These are phyloP conservation scores for Amorpha juglandis DNA, from an alignment of 2,888 invertebrate genomes.

Conservation along the genomic window DNA sequence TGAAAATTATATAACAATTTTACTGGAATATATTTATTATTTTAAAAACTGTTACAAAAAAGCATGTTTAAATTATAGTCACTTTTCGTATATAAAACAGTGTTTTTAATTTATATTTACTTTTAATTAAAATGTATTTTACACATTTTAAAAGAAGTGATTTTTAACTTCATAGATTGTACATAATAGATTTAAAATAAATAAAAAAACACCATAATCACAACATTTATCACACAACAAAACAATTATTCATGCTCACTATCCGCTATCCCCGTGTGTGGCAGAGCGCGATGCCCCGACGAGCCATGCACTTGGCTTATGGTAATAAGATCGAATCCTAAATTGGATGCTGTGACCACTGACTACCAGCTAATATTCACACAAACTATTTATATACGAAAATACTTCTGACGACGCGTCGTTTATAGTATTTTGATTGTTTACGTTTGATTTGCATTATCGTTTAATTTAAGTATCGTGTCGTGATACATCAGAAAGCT, in stretches of 20 bases:
- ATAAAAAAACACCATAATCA: neutral
- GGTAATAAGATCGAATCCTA: conserved; percentile 78
- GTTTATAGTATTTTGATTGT: no score
- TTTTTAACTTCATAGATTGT: no score
- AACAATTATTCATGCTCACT: neutral
- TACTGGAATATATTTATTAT: no score
- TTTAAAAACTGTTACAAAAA: no score
- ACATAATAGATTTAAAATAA: neutral
- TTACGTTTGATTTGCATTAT: neutral
- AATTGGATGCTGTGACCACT: conserved; percentile 68
- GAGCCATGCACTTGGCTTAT: conserved; percentile 69
- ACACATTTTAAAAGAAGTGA: no score
- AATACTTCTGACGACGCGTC: conserved; percentile 36
- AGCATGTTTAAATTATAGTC: no score
- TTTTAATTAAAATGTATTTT: no score
- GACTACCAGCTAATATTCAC: conserved; percentile 51
- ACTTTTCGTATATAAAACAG: no score
- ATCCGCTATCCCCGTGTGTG: conserved; percentile 19
- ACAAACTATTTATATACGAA: conserved; percentile 52
- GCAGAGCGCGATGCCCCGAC: conserved; percentile 33
- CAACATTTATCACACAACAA: no score
- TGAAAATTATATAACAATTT: no score
- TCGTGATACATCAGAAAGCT: no score
- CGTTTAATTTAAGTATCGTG: neutral
- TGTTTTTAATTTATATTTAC: no score